Base-by-base conservation (phyloP, 2,797 vertebrate species). In the Diplodus sargus region DNA sequence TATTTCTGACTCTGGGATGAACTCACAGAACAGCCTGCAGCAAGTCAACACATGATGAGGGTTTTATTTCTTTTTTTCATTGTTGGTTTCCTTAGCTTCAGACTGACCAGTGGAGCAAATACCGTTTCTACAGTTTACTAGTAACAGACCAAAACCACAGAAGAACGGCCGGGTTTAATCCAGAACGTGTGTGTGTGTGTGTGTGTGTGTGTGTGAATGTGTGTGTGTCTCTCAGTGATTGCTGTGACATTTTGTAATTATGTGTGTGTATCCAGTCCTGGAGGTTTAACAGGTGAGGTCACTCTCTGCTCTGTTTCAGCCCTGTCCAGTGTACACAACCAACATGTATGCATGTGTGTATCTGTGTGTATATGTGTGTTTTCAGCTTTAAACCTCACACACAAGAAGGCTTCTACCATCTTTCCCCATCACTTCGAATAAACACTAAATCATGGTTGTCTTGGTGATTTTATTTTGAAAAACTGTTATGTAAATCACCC, bases 211-310 rank as follows among this genome's bases (percentile, higher is more conserved):
- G 18, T 54, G 39, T 28, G n/a, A n/a, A n/a, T 28, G 25, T 28
- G 25, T 28, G 25, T 28, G 28, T 60, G 4, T 45, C 43, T 14
- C 8, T 30, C 23, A 56, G 4, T 34, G 54, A 72, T n/a, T 18
- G n/a, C 74, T 77, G 25, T 16, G 20, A 2, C n/a, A 30, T 57
- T 62, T 25, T 48, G 43, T 63, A 48, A 68, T 57, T 56, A 30
- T 54, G 56, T 53, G 66, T 58, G 48, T 57, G 49, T 34, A n/a
- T 59, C 23, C 15, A 20, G 39, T 63, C 54, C 9, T 13, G 18
- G 43, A 70, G 60, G 76, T 61, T 56, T 71, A 15, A 18, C 74
- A 53, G 45, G 57, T 83, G 86, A 82, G 58, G 70, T 85, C 81
- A 85, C 72, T 39, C 75, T 49, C 53, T 57, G 70, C 9, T 83